phyloP scores from a whole-genome alignment of 2,113 vertebrate species.

The Setophaga kirtlandii region DNA sequence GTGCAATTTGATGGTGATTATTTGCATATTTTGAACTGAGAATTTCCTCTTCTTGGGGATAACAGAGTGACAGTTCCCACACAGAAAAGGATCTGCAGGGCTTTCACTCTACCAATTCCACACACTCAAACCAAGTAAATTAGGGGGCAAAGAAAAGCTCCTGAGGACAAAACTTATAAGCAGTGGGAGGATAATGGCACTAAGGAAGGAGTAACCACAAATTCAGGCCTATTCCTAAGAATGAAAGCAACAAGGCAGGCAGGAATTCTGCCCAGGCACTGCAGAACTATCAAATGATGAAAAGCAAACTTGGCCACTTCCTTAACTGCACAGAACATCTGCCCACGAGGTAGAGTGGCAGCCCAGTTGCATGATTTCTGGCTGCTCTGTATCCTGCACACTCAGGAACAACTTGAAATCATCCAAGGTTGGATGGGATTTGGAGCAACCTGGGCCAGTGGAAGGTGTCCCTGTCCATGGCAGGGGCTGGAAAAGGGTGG shows the following conservation, averaged over 20 bases:
- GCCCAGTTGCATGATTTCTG: not conserved
- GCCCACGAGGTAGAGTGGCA: not conserved
- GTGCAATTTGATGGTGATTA: not conserved
- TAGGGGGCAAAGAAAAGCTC: not conserved
- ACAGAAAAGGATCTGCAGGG: not conserved
- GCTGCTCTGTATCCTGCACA: not conserved
- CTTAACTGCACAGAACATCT: not conserved
- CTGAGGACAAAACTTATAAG: not conserved
- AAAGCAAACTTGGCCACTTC: not conserved
- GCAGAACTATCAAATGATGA: not conserved
- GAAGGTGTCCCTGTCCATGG: not conserved
- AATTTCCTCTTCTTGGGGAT: not conserved
- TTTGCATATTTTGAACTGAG: not conserved
- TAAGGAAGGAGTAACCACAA: not conserved
- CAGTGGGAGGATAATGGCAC: not conserved
- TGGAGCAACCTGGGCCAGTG: not conserved
- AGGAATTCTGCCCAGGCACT: not conserved
- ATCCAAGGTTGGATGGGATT: rapidly evolving
- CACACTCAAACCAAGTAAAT: not conserved
- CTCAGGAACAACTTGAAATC: not conserved
- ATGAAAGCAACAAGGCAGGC: too few relatives aligned
- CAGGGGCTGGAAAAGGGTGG: not conserved
- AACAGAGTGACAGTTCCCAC: not conserved
- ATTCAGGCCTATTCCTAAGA: not conserved
- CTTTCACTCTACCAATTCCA: not conserved